Conservation (phyloP, 2,888 invertebrate genomes). For the Dryobota labecula region DNA sequence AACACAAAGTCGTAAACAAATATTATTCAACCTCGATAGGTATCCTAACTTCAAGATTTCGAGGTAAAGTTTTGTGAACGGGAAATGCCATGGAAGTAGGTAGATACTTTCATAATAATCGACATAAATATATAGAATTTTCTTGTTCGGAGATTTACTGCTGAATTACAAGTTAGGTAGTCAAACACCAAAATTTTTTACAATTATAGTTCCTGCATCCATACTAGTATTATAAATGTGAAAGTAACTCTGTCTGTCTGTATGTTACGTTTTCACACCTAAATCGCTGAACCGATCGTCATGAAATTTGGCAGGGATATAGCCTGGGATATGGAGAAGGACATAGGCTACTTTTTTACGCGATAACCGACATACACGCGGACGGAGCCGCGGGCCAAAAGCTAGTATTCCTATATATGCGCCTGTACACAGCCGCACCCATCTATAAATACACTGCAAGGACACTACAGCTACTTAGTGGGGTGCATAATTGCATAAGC, state of each 20-base stretch:
- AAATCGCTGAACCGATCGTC: no score
- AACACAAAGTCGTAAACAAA: constrained; percentile 36
- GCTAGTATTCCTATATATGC: not conserved
- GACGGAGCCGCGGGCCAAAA: no score
- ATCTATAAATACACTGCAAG: constrained; percentile 26
- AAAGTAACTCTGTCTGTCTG: no score
- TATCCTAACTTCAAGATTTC: constrained; percentile 4
- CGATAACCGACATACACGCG: no score
- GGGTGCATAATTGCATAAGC: not conserved
- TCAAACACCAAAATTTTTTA: not conserved
- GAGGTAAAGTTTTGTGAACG: not conserved
- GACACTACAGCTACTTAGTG: constrained; percentile 1
- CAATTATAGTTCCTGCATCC: not conserved
- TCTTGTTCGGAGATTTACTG: no score
- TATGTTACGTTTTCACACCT: no score
- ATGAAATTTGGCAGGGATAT: no score
- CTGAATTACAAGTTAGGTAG: not conserved
- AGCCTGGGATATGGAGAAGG: no score
- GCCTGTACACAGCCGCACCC: not conserved
- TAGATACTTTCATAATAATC: not conserved
- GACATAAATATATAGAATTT: not conserved
- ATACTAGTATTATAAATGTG: no score
- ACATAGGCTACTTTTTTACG: no score
- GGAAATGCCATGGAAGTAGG: not conserved
- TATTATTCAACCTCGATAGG: constrained; percentile 43